Conservation (phyloP, 1,140 invertebrate genomes). For the Platyura marginata region DNA sequence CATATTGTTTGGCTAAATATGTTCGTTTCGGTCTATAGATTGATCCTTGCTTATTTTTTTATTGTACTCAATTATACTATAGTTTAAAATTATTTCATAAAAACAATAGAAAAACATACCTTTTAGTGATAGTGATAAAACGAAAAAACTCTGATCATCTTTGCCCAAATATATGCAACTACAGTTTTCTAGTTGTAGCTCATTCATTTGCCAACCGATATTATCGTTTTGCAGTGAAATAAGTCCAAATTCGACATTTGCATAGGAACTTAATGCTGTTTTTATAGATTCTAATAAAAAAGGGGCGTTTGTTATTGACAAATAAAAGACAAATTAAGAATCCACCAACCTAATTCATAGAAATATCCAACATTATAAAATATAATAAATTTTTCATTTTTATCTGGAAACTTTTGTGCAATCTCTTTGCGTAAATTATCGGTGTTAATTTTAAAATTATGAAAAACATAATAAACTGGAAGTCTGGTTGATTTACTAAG, state of each 20-base stretch:
- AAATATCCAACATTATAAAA: conserved; percentile 57
- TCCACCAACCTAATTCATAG: conserved; percentile 34
- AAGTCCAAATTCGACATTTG: neutral
- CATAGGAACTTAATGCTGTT: neutral
- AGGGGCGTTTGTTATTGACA: neutral
- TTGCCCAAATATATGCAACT: conserved; percentile 3
- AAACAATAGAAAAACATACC: neutral
- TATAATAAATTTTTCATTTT: conserved; percentile 33
- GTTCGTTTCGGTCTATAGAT: too few species aligned
- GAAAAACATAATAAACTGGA: conserved; percentile 53
- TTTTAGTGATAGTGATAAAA: conserved; percentile 1
- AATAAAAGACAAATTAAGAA: conserved; percentile 3
- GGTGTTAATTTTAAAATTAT: conserved; percentile 34
- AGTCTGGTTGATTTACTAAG: conserved; percentile 52
- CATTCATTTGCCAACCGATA: neutral
- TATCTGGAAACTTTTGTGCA: conserved; percentile 10
- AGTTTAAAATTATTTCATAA: too few species aligned
- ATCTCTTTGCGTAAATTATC: conserved; percentile 16
- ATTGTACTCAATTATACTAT: too few species aligned
- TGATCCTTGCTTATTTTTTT: too few species aligned
- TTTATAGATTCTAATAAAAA: neutral
- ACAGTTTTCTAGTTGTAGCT: neutral
- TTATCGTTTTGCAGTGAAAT: neutral
- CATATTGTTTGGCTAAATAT: too few species aligned
- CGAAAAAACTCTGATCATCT: conserved; percentile 4